phyloP scores from a whole-genome alignment of 2,797 vertebrate genomes.

The Alosa sapidissima region DNA sequence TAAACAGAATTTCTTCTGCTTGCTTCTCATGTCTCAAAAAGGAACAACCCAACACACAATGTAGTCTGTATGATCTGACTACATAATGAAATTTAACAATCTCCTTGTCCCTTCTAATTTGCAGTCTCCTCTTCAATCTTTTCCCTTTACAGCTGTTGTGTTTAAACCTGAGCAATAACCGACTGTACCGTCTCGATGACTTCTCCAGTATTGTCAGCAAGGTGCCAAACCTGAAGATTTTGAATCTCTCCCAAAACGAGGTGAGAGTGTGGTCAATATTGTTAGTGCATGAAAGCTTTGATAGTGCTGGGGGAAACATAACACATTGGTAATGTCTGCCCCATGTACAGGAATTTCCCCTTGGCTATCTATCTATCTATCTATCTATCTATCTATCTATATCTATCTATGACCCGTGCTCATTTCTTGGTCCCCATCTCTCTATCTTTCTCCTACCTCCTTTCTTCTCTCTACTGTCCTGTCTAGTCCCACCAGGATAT shows the following conservation, averaged over 20 bases:
- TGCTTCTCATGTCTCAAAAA: background rate
- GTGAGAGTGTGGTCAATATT: conserved; percentile 56
- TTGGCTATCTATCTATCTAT: no score
- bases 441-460: no score
- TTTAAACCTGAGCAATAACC: conserved; percentile 87
- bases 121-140: background rate
- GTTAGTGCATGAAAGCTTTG: background rate
- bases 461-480: no score
- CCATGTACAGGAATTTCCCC: no score
- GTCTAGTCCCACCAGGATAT: no score
- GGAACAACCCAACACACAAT: background rate
- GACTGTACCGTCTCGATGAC: conserved; percentile 83
- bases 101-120: background rate
- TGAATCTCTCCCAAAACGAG: conserved; percentile 88
- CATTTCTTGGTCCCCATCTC: no score
- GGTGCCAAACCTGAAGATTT: conserved; percentile 82
- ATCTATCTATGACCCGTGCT: no score
- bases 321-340: no score
- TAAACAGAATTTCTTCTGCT: background rate
- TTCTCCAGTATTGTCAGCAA: conserved; percentile 77
- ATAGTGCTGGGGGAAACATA: background rate
- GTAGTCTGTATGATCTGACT: background rate
- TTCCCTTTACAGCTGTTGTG: conserved; percentile 72
- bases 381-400: no score
- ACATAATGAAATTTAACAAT: background rate